phyloP scores from a whole-genome alignment of 1,140 invertebrate species.

The Calycopis cecrops region DNA sequence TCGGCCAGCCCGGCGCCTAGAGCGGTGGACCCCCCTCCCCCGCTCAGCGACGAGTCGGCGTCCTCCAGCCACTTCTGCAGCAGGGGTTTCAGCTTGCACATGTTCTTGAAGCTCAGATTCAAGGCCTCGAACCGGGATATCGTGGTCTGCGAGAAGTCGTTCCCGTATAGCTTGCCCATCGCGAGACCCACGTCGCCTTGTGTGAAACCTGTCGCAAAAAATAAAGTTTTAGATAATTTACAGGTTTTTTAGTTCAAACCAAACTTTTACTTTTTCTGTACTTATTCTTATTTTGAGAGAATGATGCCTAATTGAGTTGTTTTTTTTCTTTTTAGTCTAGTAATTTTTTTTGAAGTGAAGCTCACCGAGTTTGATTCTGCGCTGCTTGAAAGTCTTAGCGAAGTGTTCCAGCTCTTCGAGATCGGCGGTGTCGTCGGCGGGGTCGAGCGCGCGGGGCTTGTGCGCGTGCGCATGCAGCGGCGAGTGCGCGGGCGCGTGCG shows the following conservation, averaged over 20 bases:
- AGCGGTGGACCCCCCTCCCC: slow-evolving; percentile 86
- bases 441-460: slow-evolving; percentile 80
- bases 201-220: slow-evolving; percentile 86
- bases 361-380: slow-evolving; percentile 89
- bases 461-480: slow-evolving; percentile 76
- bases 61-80: slow-evolving; percentile 98
- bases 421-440: slow-evolving; percentile 93
- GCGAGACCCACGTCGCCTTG: slow-evolving; percentile 98
- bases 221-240: not conserved
- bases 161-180: slow-evolving; percentile 98
- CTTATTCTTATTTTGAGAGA: too few species aligned
- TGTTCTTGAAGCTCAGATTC: slow-evolving; percentile 99
- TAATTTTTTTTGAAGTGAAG: not conserved
- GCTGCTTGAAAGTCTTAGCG: slow-evolving; percentile 97
- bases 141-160: slow-evolving; percentile 99
- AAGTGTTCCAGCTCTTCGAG: slow-evolving; percentile 97
- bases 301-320: too few species aligned
- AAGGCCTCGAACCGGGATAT: slow-evolving; percentile 98
- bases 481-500: slow-evolving; percentile 69
- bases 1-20: slow-evolving; percentile 90
- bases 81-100: slow-evolving; percentile 99
- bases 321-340: too few species aligned
- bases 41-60: slow-evolving; percentile 90
- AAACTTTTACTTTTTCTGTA: too few species aligned
- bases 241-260: too few species aligned